These are phyloP conservation scores for Hassar affinis DNA, from an alignment of 2,113 vertebrate species.

Conservation along the genomic window DNA sequence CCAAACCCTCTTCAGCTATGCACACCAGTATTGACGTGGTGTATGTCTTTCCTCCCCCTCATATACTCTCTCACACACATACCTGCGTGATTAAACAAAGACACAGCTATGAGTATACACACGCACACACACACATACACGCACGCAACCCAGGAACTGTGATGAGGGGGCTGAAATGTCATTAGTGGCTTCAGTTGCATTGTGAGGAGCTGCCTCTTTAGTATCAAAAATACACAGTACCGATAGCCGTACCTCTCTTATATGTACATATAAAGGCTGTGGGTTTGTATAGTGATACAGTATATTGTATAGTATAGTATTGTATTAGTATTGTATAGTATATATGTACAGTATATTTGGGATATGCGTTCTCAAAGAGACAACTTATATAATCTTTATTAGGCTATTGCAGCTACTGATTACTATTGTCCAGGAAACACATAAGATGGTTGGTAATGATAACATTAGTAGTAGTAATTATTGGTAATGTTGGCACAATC, in stretches of 20 bases:
- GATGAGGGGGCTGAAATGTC: constrained; percentile 30
- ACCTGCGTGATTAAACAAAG: constrained; percentile 26
- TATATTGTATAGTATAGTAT: too few species aligned
- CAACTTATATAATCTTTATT: background rate
- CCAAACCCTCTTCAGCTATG: constrained; percentile 52
- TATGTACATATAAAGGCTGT: too few species aligned
- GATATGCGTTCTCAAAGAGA: too few species aligned
- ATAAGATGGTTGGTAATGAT: background rate
- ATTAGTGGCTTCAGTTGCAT: constrained; percentile 31
- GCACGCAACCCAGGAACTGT: constrained; percentile 29
- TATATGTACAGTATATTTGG: too few species aligned
- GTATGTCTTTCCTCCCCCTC: constrained; percentile 43
- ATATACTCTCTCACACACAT: constrained; percentile 28
- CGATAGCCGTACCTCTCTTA: background rate
- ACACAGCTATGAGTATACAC: constrained; percentile 25
- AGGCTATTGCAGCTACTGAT: background rate
- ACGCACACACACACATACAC: constrained; percentile 31
- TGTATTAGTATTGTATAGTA: too few species aligned
- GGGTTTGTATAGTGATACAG: too few species aligned
- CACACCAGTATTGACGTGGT: constrained; percentile 52
- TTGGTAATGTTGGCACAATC: background rate
- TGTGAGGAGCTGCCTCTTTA: constrained; percentile 11
- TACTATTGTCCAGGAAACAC: background rate
- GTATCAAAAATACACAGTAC: constrained; percentile 21
- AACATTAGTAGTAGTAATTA: too few species aligned